Evolutionary conservation across 1,140 invertebrate genomes (phyloP), one percentile per base, ranked within the genome.

Genomic region (Zaprionus vittiger): DNA sequence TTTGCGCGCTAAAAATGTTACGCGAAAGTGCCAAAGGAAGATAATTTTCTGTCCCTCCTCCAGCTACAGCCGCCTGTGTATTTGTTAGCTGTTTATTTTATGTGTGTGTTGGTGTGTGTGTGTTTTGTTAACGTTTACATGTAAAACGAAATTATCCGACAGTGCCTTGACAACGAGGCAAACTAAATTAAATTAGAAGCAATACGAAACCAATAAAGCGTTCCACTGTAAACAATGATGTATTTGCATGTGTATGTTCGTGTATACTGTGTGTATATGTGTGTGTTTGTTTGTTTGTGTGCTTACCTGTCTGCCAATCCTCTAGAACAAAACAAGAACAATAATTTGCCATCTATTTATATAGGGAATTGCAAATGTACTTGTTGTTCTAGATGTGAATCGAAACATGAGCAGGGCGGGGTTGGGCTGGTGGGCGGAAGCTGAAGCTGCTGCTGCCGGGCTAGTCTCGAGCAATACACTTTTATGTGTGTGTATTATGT

Each of bases 341-440:
- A n/a, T 14, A 15, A 38, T 56, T 47, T 9, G 37, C 59, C 47
- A 54, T 62, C 60, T 64, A 84, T 83, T 80, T 80, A 67, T 84
- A 77, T 64, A 69, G 31, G 56, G 61, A 83, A 84, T 83, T 77
- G 81, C 52, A 69, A 73, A 9, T 47, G 6, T 47, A 75, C 60
- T 72, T 59, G 67, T 60, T 57, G 65, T 44, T 44, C 17, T 67
- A 59, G 55, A 52, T 66, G 79, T 83, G 28, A 72, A 83, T 47
- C 56, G 28, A 22, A 49, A 12, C 24, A 31, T n/a, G 31, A 24
- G 44, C 34, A 38, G 57, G n/a, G 37, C 59, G n/a, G 59, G 34
- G 4, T 11, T 20, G 12, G 20, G 2, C 6, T 6, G 7, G 28
- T 28, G 28, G 31, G 44, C n/a, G 15, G 26, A 44, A 11, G 22